These are phyloP conservation scores for Hirtodrosophila trivittata DNA, from an alignment of 2,888 invertebrate species.

Conservation along the genomic window DNA sequence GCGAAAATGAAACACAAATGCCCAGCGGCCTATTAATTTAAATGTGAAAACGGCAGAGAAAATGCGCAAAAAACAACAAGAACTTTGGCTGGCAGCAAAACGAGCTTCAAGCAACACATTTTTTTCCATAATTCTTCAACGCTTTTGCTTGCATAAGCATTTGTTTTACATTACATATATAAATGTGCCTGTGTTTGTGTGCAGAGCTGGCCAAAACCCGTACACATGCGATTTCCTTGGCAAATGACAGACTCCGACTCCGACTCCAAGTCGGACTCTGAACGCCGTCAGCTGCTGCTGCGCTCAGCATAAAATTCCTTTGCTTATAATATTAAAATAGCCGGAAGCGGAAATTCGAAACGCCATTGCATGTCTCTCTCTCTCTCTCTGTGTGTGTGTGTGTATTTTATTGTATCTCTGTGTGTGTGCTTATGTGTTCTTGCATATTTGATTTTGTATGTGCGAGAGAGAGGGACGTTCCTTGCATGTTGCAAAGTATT, in stretches of 20 bases:
- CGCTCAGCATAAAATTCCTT: slow-evolving; percentile 74
- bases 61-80: not conserved
- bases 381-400: slow-evolving; percentile 12
- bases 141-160: slow-evolving; percentile 65
- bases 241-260: slow-evolving; percentile 43
- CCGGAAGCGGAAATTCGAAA: slow-evolving; percentile 80
- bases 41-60: slow-evolving; percentile 43
- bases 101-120: slow-evolving; percentile 12
- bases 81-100: not conserved
- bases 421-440: slow-evolving; percentile 20
- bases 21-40: slow-evolving; percentile 72
- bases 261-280: slow-evolving; percentile 15
- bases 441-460: slow-evolving; percentile 66
- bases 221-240: slow-evolving; percentile 36
- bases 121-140: slow-evolving; percentile 41
- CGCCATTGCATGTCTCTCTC: slow-evolving; percentile 62
- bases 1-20: slow-evolving; percentile 75
- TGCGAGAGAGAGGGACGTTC: slow-evolving; percentile 12
- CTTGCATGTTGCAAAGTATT: slow-evolving; percentile 73
- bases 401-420: slow-evolving; percentile 14
- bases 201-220: not conserved
- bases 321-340: slow-evolving; percentile 77
- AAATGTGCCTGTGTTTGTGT: slow-evolving; percentile 1
- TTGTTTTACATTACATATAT: slow-evolving; percentile 25
- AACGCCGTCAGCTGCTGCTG: slow-evolving; percentile 53